Base-by-base conservation (phyloP, 2,797 vertebrate genomes). In the Gallirallus australis region DNA sequence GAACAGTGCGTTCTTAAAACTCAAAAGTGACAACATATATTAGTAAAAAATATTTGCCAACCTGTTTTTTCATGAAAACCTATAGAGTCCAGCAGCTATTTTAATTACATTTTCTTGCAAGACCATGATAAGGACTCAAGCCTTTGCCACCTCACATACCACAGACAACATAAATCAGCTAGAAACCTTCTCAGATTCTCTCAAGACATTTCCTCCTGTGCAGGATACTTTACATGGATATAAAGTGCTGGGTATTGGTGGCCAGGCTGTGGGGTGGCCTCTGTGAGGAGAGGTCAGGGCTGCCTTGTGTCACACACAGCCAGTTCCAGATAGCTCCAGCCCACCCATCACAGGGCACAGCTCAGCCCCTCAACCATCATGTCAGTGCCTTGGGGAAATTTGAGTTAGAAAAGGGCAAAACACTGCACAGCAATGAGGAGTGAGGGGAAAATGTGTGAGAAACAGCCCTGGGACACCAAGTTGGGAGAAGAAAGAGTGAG, bases 311-410 rank as follows among this genome's bases (percentile, higher is more conserved):
- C 1, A 2, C 33, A 14, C 53, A 2, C 19, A 3, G 37, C 6
- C 1, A 0, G 6, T 4, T 54, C 60, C 65, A 53, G 60, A 37
- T 5, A 9, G 12, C 7, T 57, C 25, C 54, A 15, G 0, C 30
- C 25, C 17, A 11, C 77, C 28, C 45, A 2, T 5, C 13, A 2
- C 35, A 61, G 52, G 61, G 31, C 60, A 28, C 3, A 0, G 45
- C 60, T 57, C 30, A 30, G 45, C 23, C 12, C 25, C 8, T 1
- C 2, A 1, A n/a, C 40, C 52, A 0, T 0, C 3, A 6, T 15
- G 20, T 14, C 0, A 0, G 15, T 4, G 2, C 39, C 52, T 33
- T 11, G 11, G 70, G 64, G 42, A 40, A 56, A 52, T 23, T 5
- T 7, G 7, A 37, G 2, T 56, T 28, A 40, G 21, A 35, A 81